A percentile compares a stretch with the other conserved stretches of the same genome.
phyloP scores from a whole-genome alignment of 1,140 invertebrate genomes.

The Wiebesia pumilae region DNA sequence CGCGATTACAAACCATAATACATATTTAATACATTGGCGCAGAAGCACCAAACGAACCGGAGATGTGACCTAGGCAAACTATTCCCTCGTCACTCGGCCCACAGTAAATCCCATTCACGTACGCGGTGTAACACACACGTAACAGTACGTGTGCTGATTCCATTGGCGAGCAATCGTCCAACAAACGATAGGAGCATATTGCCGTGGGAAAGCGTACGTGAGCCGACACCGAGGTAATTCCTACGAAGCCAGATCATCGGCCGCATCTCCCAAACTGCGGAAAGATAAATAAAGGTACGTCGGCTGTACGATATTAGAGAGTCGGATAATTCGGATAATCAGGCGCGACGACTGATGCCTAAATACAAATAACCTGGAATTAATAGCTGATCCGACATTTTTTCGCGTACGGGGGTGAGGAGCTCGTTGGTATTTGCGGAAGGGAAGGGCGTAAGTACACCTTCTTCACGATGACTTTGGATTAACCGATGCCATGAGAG shows the following conservation, averaged over 20 bases:
- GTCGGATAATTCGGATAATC: background rate
- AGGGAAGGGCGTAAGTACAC: background rate
- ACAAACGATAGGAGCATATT: background rate
- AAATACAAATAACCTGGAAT: background rate
- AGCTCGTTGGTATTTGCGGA: background rate
- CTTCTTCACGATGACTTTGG: constrained; percentile 21
- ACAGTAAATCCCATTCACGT: constrained; percentile 32
- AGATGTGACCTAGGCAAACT: background rate
- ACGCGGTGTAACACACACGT: background rate
- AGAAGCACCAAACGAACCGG: background rate
- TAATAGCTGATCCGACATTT: background rate
- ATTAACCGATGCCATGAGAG: background rate
- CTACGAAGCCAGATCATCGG: background rate
- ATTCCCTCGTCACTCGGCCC: background rate
- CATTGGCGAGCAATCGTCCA: background rate
- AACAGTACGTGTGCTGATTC: background rate
- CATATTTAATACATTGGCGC: background rate
- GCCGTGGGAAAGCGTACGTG: background rate
- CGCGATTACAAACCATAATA: background rate
- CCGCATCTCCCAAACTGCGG: background rate
- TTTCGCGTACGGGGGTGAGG: no score
- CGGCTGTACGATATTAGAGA: background rate
- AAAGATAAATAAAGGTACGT: background rate
- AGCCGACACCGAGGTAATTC: background rate
- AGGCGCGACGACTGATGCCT: background rate